phyloP scores from a whole-genome alignment of 2,113 vertebrate genomes.

The Saguinus midas region DNA sequence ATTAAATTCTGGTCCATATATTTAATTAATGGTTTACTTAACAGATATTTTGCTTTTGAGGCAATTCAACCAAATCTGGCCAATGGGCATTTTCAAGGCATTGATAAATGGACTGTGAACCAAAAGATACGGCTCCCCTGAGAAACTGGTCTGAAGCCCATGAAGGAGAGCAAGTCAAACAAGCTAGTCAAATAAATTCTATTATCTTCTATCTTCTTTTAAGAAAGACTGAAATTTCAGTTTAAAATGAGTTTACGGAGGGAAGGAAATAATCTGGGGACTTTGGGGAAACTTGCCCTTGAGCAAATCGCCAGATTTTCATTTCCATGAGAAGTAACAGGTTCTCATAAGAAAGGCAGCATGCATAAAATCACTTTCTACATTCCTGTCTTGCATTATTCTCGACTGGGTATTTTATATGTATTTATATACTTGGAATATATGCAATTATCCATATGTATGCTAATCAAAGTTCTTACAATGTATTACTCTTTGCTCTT shows the following conservation, averaged over 20 bases:
- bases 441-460: background rate
- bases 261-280: background rate
- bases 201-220: background rate
- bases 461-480: background rate
- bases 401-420: background rate
- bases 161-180: background rate
- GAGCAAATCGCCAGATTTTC: background rate
- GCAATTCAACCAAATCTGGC: background rate
- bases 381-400: background rate
- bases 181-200: background rate
- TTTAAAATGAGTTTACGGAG: background rate
- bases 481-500: background rate
- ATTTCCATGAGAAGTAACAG: background rate
- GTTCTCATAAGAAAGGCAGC: background rate
- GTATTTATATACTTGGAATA: background rate
- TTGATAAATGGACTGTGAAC: background rate
- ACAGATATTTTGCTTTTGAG: slow-evolving; percentile 6
- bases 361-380: background rate
- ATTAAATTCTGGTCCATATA: background rate
- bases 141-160: background rate
- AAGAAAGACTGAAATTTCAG: slow-evolving; percentile 13
- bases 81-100: background rate
- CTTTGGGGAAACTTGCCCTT: background rate
- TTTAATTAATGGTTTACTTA: background rate
- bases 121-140: background rate